These are phyloP conservation scores for Pitta sordida DNA, from an alignment of 2,113 vertebrate genomes.

Conservation along the genomic window DNA sequence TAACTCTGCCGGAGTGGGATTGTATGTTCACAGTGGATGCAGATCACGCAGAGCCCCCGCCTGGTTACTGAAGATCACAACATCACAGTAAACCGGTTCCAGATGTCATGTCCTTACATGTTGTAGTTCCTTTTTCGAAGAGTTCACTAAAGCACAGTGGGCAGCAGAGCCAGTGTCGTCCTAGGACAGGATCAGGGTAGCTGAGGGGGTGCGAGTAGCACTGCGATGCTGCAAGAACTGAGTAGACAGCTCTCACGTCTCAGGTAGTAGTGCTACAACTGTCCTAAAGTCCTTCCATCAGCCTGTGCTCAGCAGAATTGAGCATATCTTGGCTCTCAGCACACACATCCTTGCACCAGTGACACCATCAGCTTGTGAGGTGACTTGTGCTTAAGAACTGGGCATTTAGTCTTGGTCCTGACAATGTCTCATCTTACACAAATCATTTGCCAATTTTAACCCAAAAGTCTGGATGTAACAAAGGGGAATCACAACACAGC, in stretches of 20 bases:
- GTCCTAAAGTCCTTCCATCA: not conserved
- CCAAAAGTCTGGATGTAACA: not conserved
- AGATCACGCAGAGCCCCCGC: not conserved
- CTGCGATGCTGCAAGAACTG: not conserved
- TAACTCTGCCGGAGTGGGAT: rapidly evolving
- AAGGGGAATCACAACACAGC: not conserved
- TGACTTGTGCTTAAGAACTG: not conserved
- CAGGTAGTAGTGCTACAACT: rapidly evolving
- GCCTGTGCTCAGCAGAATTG: not conserved
- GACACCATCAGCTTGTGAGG: not conserved
- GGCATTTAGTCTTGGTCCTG: not conserved
- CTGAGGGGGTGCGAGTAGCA: too few species aligned
- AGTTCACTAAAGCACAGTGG: rapidly evolving
- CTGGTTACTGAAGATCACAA: not conserved
- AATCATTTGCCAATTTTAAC: not conserved
- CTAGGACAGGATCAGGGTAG: not conserved
- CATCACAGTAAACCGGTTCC: rapidly evolving
- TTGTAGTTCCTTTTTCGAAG: not conserved
- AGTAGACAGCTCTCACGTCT: not conserved
- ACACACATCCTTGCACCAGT: not conserved
- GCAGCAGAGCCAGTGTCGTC: not conserved
- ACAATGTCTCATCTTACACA: not conserved
- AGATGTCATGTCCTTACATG: not conserved
- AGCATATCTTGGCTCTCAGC: not conserved
- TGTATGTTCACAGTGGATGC: rapidly evolving